A percentile compares a stretch with the other conserved stretches of the same genome.
phyloP scores from a whole-genome alignment of 2,113 vertebrate species.

The Alouatta palliata region DNA sequence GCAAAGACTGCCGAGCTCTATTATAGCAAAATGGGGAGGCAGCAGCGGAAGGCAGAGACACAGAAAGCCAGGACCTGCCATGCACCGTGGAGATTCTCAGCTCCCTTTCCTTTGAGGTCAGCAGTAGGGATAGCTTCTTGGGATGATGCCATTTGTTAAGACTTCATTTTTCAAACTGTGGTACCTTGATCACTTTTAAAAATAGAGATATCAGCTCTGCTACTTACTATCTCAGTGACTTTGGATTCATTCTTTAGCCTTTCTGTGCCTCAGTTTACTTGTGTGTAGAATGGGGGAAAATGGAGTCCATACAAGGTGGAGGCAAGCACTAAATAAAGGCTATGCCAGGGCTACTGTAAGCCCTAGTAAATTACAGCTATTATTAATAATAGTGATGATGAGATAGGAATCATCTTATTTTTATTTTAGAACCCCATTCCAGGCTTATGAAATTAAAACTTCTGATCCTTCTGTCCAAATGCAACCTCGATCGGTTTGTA shows the following conservation, averaged over 20 bases:
- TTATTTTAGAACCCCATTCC: not conserved
- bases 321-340: not conserved
- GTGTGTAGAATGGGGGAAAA: not conserved
- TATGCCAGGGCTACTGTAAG: not conserved
- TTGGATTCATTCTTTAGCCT: not conserved
- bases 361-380: not conserved
- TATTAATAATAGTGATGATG: accelerated
- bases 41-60: not conserved
- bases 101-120: not conserved
- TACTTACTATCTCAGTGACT: too few species aligned
- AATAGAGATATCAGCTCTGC: not conserved
- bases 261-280: not conserved
- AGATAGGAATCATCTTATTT: not conserved
- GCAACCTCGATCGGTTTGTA: not conserved
- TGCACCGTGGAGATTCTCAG: accelerated
- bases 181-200: not conserved
- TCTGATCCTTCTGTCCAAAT: not conserved
- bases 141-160: not conserved
- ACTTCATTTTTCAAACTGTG: not conserved
- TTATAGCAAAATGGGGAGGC: accelerated
- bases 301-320: not conserved
- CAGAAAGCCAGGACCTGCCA: accelerated
- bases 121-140: not conserved
- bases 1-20: not conserved
- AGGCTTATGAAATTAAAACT: not conserved